Conservation (phyloP, 2,888 invertebrate species). For the Pinctada fucata region DNA sequence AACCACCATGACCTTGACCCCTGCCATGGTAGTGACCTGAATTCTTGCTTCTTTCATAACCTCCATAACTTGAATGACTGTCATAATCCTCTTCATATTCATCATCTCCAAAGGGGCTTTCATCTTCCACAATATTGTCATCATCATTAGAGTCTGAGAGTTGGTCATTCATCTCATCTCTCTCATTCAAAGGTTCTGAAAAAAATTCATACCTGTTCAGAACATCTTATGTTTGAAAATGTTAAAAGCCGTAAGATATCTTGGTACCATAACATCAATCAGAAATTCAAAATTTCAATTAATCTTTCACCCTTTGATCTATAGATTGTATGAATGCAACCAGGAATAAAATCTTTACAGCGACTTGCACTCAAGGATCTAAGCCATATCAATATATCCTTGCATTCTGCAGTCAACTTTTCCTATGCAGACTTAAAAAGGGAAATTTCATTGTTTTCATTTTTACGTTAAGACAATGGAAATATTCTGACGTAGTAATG, state of each 20-base stretch:
- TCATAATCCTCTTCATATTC: slow-evolving; percentile 4
- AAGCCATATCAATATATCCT: too few relatives aligned
- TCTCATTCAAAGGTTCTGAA: slow-evolving; percentile 6
- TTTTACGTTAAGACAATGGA: too few relatives aligned
- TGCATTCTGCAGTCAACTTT: too few relatives aligned
- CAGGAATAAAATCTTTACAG: too few relatives aligned
- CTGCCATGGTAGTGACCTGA: slow-evolving; percentile 31
- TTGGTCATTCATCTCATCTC: neutral
- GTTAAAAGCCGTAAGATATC: neutral
- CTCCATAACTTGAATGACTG: neutral
- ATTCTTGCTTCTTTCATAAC: neutral
- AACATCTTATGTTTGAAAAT: neutral
- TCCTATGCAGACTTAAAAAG: too few relatives aligned
- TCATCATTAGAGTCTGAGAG: slow-evolving; percentile 7
- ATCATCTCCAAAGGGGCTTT: slow-evolving; percentile 2
- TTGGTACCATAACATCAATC: neutral
- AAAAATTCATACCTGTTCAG: neutral
- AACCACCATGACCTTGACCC: slow-evolving; percentile 28
- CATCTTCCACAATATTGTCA: slow-evolving; percentile 2
- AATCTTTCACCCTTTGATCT: too few relatives aligned
- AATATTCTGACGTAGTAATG: too few relatives aligned
- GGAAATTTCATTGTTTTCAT: too few relatives aligned
- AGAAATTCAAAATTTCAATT: too few relatives aligned
- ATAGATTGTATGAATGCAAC: too few relatives aligned
- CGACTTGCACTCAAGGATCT: too few relatives aligned